Evolutionary conservation across 1,140 invertebrate genomes (phyloP).

Genomic region (Halictus rubicundus): DNA sequence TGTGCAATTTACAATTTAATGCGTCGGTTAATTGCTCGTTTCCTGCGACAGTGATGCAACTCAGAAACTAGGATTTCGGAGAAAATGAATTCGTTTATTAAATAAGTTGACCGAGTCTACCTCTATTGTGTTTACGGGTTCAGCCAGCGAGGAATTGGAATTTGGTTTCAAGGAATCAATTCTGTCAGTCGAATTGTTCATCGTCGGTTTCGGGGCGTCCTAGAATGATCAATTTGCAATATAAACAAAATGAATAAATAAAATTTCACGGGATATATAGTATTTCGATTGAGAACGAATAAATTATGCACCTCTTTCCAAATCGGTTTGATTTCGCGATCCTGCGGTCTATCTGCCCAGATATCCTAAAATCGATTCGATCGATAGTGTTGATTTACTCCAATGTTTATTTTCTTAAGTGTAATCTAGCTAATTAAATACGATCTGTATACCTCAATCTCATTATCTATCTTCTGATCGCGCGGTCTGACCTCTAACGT

Average conservation of each 20-base stretch:
- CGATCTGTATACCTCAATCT: not conserved
- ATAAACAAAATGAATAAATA: not conserved
- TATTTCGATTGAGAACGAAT: not conserved
- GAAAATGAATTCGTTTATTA: not conserved
- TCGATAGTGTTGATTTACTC: not conserved
- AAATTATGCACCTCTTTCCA: constrained; percentile 17
- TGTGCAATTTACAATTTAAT: not conserved
- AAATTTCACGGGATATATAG: no score
- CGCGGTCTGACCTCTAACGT: not conserved
- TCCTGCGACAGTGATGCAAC: no score
- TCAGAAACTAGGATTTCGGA: no score
- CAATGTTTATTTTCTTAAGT: no score
- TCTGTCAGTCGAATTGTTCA: not conserved
- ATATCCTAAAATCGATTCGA: constrained; percentile 6
- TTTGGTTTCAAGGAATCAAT: not conserved
- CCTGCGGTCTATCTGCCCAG: constrained; percentile 33
- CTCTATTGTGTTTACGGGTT: not conserved
- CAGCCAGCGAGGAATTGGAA: not conserved
- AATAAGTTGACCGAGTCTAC: constrained; percentile 7
- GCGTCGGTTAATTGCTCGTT: no score
- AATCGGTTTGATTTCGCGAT: constrained; percentile 27
- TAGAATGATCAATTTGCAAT: constrained; percentile 8
- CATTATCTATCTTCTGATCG: not conserved
- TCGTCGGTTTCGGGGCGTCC: constrained; percentile 8
- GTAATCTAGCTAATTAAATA: not conserved